A percentile compares a stretch with the other conserved stretches of the same genome.
phyloP scores from a whole-genome alignment of 1,140 invertebrate genomes.

The Armadillidium nasatum region DNA sequence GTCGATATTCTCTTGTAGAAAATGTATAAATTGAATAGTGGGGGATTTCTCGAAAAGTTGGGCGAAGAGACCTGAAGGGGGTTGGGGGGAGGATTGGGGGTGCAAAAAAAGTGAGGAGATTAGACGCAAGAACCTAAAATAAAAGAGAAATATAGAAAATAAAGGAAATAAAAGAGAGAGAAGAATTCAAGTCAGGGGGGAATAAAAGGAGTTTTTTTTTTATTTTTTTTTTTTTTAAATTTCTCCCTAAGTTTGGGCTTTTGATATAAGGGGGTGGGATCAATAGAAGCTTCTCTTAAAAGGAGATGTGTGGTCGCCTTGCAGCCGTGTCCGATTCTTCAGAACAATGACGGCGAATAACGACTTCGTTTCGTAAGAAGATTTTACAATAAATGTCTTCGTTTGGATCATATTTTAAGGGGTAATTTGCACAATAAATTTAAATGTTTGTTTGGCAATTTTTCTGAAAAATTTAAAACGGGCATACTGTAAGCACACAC shows the following conservation, averaged over 20 bases:
- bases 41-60: background rate
- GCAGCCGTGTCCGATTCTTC: background rate
- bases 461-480: too few relatives aligned
- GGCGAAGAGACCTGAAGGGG: background rate
- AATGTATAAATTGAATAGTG: background rate
- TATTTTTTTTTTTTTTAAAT: too few relatives aligned
- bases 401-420: too few relatives aligned
- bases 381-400: too few relatives aligned
- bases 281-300: conserved; percentile 1
- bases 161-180: background rate
- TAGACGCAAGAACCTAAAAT: too few relatives aligned
- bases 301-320: conserved; percentile 3
- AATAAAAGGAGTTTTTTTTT: background rate
- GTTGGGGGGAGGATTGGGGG: background rate
- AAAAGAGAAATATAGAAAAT: background rate
- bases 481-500: too few relatives aligned
- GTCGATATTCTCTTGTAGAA: background rate
- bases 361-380: too few relatives aligned
- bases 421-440: too few relatives aligned
- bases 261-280: conserved; percentile 11
- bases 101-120: background rate
- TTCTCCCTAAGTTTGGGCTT: background rate
- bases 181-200: background rate
- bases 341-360: background rate
- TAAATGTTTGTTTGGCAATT: too few relatives aligned